A percentile compares a stretch with the other conserved stretches of the same genome.
Conservation (phyloP, 2,888 invertebrate genomes). For the Mythimna pallens region DNA sequence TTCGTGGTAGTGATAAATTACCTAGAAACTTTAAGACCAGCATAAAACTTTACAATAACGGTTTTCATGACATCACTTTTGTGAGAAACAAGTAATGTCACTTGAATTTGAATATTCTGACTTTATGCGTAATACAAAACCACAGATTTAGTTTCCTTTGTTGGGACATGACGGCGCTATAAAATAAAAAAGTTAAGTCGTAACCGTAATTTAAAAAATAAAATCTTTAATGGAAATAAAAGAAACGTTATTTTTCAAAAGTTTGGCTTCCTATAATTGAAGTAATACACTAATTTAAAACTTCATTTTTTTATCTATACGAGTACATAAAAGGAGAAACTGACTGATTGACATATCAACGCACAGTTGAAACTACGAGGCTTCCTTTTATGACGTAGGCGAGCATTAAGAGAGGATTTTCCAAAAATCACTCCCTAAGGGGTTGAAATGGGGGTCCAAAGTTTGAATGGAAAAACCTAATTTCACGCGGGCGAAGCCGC, state of each 20-base stretch:
- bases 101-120: slow-evolving; percentile 50
- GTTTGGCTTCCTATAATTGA: too few species aligned
- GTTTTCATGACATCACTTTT: slow-evolving; percentile 54
- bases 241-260: background rate
- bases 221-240: slow-evolving; percentile 30
- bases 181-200: slow-evolving; percentile 43
- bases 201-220: slow-evolving; percentile 33
- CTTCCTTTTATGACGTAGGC: too few species aligned
- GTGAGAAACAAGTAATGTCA: slow-evolving; percentile 40
- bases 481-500: too few species aligned
- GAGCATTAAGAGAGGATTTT: too few species aligned
- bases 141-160: slow-evolving; percentile 54
- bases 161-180: slow-evolving; percentile 43
- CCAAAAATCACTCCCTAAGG: too few species aligned
- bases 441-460: too few species aligned
- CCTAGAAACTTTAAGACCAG: slow-evolving; percentile 4
- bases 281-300: too few species aligned
- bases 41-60: slow-evolving; percentile 33
- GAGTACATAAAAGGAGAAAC: too few species aligned
- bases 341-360: too few species aligned
- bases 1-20: slow-evolving; percentile 31
- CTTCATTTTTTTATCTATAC: too few species aligned
- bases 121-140: slow-evolving; percentile 47
- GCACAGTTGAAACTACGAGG: too few species aligned
- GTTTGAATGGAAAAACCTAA: too few species aligned